Evolutionary conservation across 2,113 vertebrate species (phyloP).

Genomic region (Penelope pileata): DNA sequence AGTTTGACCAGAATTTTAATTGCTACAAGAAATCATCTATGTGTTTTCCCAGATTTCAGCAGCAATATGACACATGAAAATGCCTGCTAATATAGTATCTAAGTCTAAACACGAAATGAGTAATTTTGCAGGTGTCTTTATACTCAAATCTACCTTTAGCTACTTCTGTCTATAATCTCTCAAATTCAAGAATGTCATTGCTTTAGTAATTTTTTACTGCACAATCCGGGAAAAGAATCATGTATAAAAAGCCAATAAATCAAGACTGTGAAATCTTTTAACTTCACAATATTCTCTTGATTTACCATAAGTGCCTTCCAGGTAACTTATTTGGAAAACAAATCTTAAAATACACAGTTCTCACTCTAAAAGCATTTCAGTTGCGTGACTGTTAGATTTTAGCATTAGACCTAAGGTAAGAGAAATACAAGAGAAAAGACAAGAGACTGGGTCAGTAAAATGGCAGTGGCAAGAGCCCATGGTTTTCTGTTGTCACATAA

Average conservation of each 20-base stretch:
- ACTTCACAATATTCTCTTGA: background rate
- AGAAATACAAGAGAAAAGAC: background rate
- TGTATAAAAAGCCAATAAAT: background rate
- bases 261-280: rapidly evolving
- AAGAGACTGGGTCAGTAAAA: background rate
- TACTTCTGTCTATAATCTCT: background rate
- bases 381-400: background rate
- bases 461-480: background rate
- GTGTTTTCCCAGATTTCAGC: background rate
- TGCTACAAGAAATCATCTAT: background rate
- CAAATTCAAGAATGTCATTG: background rate
- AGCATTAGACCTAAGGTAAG: background rate
- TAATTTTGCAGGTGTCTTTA: background rate
- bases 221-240: background rate
- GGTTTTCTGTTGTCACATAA: background rate
- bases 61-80: background rate
- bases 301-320: background rate
- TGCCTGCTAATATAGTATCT: rapidly evolving
- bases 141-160: background rate
- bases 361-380: background rate
- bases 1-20: background rate
- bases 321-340: background rate
- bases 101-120: background rate
- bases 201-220: background rate
- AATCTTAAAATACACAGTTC: background rate